Conservation (phyloP, 2,888 invertebrate genomes). For the Ochropleura plecta region DNA sequence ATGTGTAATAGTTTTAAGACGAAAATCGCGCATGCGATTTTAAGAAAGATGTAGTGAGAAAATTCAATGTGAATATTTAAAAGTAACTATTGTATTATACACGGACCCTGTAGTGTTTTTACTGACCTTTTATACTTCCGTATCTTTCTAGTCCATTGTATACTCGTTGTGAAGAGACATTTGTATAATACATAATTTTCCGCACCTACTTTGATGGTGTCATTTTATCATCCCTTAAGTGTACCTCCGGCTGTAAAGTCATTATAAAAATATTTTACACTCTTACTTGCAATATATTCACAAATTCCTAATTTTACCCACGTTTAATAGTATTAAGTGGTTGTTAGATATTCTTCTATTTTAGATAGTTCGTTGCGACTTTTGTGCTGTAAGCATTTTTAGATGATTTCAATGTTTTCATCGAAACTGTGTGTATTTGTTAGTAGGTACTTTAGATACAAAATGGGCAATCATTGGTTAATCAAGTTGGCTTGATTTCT, state of each 20-base stretch:
- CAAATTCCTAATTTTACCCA: slow-evolving; percentile 44
- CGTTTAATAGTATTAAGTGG: slow-evolving; percentile 53
- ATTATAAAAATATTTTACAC: slow-evolving; percentile 45
- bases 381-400: slow-evolving; percentile 54
- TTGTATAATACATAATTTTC: slow-evolving; percentile 47
- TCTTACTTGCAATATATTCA: slow-evolving; percentile 38
- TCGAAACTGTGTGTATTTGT: slow-evolving; percentile 30
- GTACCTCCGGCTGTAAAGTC: slow-evolving; percentile 44
- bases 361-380: slow-evolving; percentile 52
- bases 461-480: slow-evolving; percentile 34
- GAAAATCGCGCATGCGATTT: slow-evolving; percentile 73
- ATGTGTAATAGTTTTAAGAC: slow-evolving; percentile 54
- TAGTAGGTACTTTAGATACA: slow-evolving; percentile 20
- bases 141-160: slow-evolving; percentile 76
- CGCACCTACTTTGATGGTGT: slow-evolving; percentile 30
- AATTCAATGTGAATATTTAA: slow-evolving; percentile 73
- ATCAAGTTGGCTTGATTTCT: slow-evolving; percentile 8
- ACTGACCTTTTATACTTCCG: slow-evolving; percentile 88
- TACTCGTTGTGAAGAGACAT: slow-evolving; percentile 58
- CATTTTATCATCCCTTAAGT: slow-evolving; percentile 40
- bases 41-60: slow-evolving; percentile 88
- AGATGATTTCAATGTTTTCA: slow-evolving; percentile 43
- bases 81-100: slow-evolving; percentile 80
- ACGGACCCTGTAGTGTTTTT: slow-evolving; percentile 87
- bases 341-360: slow-evolving; percentile 63